Evolutionary conservation across 1,140 invertebrate species (phyloP), one percentile per base, ranked within the genome.

Genomic region (Bombus superbus): DNA sequence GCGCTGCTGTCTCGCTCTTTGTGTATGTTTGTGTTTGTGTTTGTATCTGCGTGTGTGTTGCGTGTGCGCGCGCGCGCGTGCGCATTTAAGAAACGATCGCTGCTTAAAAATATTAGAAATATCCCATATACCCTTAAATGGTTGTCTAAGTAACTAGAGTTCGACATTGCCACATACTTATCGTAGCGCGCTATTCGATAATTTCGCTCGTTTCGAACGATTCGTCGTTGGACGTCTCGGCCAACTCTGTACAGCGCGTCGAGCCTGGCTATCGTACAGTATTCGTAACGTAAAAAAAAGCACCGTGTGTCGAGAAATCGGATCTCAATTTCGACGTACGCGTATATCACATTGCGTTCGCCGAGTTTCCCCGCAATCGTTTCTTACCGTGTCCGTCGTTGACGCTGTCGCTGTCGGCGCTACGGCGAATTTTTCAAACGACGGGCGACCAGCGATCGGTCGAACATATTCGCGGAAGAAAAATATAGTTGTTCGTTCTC

Each of bases 61-160:
- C 18, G 15, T 40, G 18, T 22, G 42, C 28, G 13, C 5, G 62
- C 28, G 32, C 35, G 44, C 15, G 64, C 22, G 64, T 42, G 47
- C 77, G 57, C 64, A 64, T 79, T 40, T 80, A 88, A 92, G 79
- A 83, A 91, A 92, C 84, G 89, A 85, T 83, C 91, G 91, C 88
- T 88, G 84, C 88, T 93, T 92, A 93, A 92, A 91, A 88, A 90
- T 88, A 92, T 89, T 92, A 91, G 89, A 93, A 92, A 92, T 92
- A 94, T 94, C 93, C 93, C 93, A 92, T 91, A 92, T 93, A 93
- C 92, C 94, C 92, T 91, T 93, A 93, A 94, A 90, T 94, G 91
- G 87, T 92, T 89, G 83, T 92, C 92, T 93, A 94, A 94, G 89
- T 94, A 95, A 94, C 92, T 94, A 94, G 93, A 91, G 38, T 40